A percentile compares a stretch with the other conserved stretches of the same genome.
phyloP scores from a whole-genome alignment of 1,140 invertebrate genomes.

The Sweltsa coloradensis region DNA sequence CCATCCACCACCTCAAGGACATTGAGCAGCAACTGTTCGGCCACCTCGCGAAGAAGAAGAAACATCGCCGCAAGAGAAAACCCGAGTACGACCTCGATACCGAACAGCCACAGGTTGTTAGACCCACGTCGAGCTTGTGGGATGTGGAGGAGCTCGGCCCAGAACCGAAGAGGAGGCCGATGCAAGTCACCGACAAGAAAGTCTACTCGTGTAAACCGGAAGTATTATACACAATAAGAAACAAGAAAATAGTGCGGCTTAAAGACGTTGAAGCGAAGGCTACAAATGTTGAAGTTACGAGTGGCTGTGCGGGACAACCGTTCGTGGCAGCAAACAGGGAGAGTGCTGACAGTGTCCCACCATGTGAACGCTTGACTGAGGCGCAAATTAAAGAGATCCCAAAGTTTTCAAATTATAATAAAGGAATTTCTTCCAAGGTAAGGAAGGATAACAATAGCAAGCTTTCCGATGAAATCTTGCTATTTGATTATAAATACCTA shows the following conservation, averaged over 20 bases:
- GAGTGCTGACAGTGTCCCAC: conserved; percentile 14
- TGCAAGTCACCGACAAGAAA: conserved; percentile 9
- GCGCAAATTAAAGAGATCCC: conserved; percentile 35
- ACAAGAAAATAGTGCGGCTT: conserved; percentile 24
- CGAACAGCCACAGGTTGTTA: conserved; percentile 7
- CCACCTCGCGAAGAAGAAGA: conserved; percentile 15
- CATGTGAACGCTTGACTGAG: conserved; percentile 24
- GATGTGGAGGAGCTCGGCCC: neutral
- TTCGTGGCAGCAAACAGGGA: conserved; percentile 6
- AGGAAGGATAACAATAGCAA: too few relatives aligned
- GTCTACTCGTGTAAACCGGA: conserved; percentile 22
- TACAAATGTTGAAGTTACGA: neutral
- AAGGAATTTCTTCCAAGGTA: conserved; percentile 32
- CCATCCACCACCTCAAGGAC: conserved; percentile 24
- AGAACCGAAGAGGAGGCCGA: conserved; percentile 18
- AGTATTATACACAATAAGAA: conserved; percentile 28
- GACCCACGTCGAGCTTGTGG: neutral
- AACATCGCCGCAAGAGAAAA: conserved; percentile 17
- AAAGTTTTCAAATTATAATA: conserved; percentile 35
- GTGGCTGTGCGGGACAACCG: conserved; percentile 1
- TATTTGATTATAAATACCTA: too few relatives aligned
- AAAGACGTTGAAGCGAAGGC: conserved; percentile 5
- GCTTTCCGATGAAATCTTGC: too few relatives aligned
- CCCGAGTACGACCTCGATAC: conserved; percentile 11
- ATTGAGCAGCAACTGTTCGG: conserved; percentile 24